Percentiles rank a stretch among this genome's conserved stretches.
These are phyloP conservation scores for Vespertilio murinus DNA, from an alignment of 2,797 vertebrate species.

Conservation along the genomic window DNA sequence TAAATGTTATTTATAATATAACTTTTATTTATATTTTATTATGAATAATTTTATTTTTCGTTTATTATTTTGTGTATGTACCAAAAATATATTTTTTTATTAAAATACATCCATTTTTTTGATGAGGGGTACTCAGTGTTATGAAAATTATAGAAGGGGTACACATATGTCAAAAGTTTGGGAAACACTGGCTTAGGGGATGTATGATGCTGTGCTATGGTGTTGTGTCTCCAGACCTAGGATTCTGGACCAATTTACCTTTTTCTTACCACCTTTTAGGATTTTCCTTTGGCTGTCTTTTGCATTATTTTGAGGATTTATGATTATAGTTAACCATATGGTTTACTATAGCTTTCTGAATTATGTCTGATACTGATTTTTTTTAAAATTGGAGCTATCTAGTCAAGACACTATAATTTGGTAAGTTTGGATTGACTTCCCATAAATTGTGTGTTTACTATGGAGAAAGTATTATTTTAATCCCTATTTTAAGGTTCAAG, in stretches of 20 bases:
- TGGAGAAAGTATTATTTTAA: not conserved
- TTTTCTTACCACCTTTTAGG: not conserved
- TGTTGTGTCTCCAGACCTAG: not conserved
- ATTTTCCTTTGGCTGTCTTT: not conserved
- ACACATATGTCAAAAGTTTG: too few relatives aligned
- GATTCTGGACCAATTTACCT: not conserved
- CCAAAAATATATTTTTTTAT: too few relatives aligned
- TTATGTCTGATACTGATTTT: not conserved
- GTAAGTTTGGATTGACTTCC: not conserved
- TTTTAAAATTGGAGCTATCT: not conserved
- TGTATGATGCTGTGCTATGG: not conserved
- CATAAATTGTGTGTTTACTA: not conserved
- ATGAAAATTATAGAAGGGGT: too few relatives aligned
- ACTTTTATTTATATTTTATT: too few relatives aligned
- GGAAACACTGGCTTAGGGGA: not conserved
- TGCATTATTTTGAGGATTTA: not conserved
- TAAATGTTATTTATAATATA: too few relatives aligned
- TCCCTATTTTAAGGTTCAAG: not conserved
- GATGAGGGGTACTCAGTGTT: too few relatives aligned
- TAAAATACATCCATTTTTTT: too few relatives aligned
- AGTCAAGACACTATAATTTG: not conserved
- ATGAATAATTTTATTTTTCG: too few relatives aligned
- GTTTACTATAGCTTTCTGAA: not conserved
- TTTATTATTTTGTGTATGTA: too few relatives aligned
- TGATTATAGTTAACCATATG: not conserved